These are phyloP conservation scores for Ophiodon elongatus DNA, from an alignment of 2,113 vertebrate species.

Conservation along the genomic window DNA sequence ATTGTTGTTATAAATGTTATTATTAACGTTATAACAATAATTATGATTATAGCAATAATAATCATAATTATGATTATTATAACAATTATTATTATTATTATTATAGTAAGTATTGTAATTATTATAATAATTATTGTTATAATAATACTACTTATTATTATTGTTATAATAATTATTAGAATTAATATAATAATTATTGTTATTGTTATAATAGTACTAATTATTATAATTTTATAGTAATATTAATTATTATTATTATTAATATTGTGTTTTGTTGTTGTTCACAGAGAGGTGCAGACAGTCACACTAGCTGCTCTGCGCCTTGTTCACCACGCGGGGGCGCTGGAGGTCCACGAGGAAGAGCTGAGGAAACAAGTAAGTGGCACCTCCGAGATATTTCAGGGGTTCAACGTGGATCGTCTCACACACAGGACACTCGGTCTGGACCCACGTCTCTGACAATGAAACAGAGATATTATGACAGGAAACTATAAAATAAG, in stretches of 20 bases:
- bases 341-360: conserved; percentile 28
- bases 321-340: conserved; percentile 17
- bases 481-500: not conserved
- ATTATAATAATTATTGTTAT: too few relatives aligned
- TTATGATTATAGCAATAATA: too few relatives aligned
- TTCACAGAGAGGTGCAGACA: not conserved
- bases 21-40: too few relatives aligned
- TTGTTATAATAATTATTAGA: too few relatives aligned
- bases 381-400: not conserved
- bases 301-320: not conserved
- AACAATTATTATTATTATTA: too few relatives aligned
- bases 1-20: too few relatives aligned
- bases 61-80: too few relatives aligned
- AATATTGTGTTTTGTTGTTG: too few relatives aligned
- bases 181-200: too few relatives aligned
- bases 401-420: not conserved
- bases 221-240: not conserved
- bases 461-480: not conserved
- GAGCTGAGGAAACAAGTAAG: not conserved
- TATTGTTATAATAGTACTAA: too few relatives aligned
- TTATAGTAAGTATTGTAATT: too few relatives aligned
- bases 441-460: not conserved
- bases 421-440: not conserved
- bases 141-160: too few relatives aligned
- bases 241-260: not conserved